phyloP scores from a whole-genome alignment of 2,113 vertebrate genomes.

The Odocoileus hemionus region DNA sequence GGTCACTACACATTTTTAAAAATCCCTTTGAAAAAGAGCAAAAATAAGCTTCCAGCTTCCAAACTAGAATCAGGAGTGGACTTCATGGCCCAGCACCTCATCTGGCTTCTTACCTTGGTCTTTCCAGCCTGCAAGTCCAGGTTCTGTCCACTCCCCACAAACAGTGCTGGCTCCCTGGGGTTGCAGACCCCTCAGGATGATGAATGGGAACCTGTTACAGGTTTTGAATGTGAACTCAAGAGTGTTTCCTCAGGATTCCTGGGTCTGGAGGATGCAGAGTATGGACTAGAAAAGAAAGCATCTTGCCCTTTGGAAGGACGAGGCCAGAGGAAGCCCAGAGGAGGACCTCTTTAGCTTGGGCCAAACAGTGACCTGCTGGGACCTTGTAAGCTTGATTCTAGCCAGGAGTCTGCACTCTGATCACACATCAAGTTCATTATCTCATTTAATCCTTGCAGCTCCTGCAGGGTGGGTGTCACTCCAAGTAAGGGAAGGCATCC shows the following conservation, averaged over 20 bases:
- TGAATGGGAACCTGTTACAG: rapidly evolving
- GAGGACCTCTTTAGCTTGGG: neutral
- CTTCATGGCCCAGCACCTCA: rapidly evolving
- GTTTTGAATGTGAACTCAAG: neutral
- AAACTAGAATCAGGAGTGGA: neutral
- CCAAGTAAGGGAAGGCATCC: neutral
- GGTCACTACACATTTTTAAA: neutral
- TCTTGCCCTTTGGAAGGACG: neutral
- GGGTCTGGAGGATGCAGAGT: rapidly evolving
- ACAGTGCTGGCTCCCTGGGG: rapidly evolving
- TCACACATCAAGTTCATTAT: neutral
- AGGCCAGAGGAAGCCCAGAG: neutral
- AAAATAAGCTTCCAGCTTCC: neutral
- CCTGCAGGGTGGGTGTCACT: no score
- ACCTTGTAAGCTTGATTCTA: no score
- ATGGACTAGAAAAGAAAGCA: neutral
- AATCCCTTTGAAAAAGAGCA: neutral
- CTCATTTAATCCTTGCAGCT: neutral
- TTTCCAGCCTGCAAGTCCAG: neutral
- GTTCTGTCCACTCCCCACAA: neutral
- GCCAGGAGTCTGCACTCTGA: neutral
- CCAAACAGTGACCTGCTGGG: neutral
- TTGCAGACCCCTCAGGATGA: neutral
- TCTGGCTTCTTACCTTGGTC: neutral
- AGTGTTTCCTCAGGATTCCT: neutral